These are phyloP conservation scores for Clostera curtula DNA, from an alignment of 2,888 invertebrate species.

Conservation along the genomic window DNA sequence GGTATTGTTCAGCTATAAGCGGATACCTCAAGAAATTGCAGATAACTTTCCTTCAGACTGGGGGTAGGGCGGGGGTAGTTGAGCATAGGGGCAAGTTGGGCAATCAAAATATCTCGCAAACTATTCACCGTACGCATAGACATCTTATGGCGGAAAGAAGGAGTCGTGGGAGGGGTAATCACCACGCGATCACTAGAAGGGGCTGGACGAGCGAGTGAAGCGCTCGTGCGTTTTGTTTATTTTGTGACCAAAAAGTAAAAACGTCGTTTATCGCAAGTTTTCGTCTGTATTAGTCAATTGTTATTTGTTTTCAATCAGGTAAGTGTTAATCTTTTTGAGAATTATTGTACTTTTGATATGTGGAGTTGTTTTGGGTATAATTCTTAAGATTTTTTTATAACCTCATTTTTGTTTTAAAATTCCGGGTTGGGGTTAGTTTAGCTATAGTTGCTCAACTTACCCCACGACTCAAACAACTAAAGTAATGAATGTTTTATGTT, in stretches of 20 bases:
- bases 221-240: slow-evolving; percentile 10
- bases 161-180: not conserved
- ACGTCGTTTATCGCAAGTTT: slow-evolving; percentile 10
- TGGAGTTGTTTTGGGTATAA: not conserved
- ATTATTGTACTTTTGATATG: no score
- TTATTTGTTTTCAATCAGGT: not conserved
- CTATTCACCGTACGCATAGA: slow-evolving; percentile 5
- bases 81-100: slow-evolving; percentile 13
- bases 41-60: not conserved
- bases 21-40: no score
- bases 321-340: no score
- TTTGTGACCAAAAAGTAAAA: slow-evolving; percentile 14
- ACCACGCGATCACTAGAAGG: slow-evolving; percentile 3
- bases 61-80: slow-evolving; percentile 8
- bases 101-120: slow-evolving; percentile 12
- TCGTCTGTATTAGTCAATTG: slow-evolving; percentile 10
- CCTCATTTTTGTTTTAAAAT: slow-evolving; percentile 14
- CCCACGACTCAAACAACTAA: not conserved
- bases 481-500: slow-evolving; percentile 9
- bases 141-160: slow-evolving; percentile 8
- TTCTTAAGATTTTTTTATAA: slow-evolving; percentile 11
- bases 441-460: slow-evolving; percentile 11
- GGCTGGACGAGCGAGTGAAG: slow-evolving; percentile 7
- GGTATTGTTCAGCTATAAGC: no score
- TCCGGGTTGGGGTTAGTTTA: slow-evolving; percentile 15